Base-by-base conservation (phyloP, 2,113 vertebrate species). In the Centropus bengalensis region DNA sequence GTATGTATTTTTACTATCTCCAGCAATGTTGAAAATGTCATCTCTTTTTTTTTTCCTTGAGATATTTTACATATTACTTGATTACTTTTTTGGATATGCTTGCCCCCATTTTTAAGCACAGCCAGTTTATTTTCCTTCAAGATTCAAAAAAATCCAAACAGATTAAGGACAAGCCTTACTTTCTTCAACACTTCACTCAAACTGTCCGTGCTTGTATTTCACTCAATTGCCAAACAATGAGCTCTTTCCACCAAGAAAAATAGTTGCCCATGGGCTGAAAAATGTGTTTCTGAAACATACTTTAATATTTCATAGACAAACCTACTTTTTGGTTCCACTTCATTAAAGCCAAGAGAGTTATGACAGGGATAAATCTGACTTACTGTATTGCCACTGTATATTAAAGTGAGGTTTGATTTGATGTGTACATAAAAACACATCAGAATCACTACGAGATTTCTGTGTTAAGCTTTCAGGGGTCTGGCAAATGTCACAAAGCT, bases 361-460 rank as follows among this genome's bases (percentile, higher is more conserved):
- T 17, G 68, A 17, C 15, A 24, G 78, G 33, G 20, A 80, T 83
- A 88, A 73, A 87, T 47, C 36, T 89, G 74, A 42, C 51, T 69
- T 71, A 36, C 6, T 82, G 33, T 80, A 74, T 59, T 32, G 21
- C 70, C 20, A 42, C 44, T 88, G 28, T 67, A 33, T 28, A 7
- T 32, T 73, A 44, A 85, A 80, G 67, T 59, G 52, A 67, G 33
- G 23, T 81, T 95, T 55, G 68, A 70, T 91, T 93, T 86, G 63
- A 80, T 88, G 47, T 83, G 78, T 77, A 56, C 47, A 24, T 78
- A 78, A 86, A 97, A 96, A 33, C 56, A 54, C 19, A 40, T 78
- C 63, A 91, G 80, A 88, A 88, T 92, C 64, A 49, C 73, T 59
- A 24, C 68, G 74, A 62, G 75, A 78, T 94, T 77, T 91, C 71